Conservation (phyloP, 2,888 invertebrate genomes). For the Trimorus sp. region DNA sequence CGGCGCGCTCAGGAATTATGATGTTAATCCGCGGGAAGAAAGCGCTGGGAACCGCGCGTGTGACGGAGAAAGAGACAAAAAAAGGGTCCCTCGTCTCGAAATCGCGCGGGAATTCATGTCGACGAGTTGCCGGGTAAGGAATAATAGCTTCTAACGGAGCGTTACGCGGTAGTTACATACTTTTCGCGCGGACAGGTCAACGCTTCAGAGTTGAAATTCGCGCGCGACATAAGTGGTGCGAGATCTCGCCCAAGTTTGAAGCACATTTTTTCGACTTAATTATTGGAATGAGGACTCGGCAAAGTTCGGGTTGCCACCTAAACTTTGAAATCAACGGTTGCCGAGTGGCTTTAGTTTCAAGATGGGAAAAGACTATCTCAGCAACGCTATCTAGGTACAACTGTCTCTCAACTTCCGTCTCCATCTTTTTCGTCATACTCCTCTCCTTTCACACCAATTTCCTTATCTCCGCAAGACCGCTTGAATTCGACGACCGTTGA, state of each 20-base stretch:
- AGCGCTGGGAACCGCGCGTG: neutral
- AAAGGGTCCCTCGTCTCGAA: slow-evolving; percentile 28
- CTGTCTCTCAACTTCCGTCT: slow-evolving; percentile 30
- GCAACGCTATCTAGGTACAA: slow-evolving; percentile 27
- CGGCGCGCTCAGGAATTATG: slow-evolving; percentile 22
- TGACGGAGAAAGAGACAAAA: slow-evolving; percentile 7
- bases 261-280: slow-evolving; percentile 78
- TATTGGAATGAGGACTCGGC: slow-evolving; percentile 69
- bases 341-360: slow-evolving; percentile 47
- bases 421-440: slow-evolving; percentile 30
- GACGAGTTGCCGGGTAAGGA: slow-evolving; percentile 11
- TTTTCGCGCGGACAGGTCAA: slow-evolving; percentile 35
- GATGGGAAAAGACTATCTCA: slow-evolving; percentile 50
- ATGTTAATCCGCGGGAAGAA: slow-evolving; percentile 39
- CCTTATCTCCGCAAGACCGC: slow-evolving; percentile 34
- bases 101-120: slow-evolving; percentile 45
- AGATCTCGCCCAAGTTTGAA: slow-evolving; percentile 65
- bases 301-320: slow-evolving; percentile 52
- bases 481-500: slow-evolving; percentile 48
- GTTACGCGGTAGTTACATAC: slow-evolving; percentile 45
- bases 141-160: slow-evolving; percentile 38
- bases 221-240: slow-evolving; percentile 40
- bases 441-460: slow-evolving; percentile 52
- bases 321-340: slow-evolving; percentile 70
- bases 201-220: slow-evolving; percentile 43